Base-by-base conservation (phyloP, 2,113 vertebrate genomes). In the Perca schrenkii region DNA sequence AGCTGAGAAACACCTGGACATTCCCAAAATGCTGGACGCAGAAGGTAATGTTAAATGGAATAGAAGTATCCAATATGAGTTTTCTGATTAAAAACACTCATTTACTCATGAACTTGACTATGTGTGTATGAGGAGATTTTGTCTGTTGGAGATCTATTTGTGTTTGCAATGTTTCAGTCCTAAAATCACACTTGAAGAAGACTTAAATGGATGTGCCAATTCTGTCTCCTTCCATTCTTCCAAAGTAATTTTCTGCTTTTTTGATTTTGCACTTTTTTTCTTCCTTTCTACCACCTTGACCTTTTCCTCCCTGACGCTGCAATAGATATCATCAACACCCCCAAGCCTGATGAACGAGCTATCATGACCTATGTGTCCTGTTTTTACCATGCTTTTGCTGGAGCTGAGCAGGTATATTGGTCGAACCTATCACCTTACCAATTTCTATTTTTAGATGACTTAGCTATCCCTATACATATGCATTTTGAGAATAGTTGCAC, bases 331-430 rank as follows among this genome's bases (percentile, higher is more conserved):
- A 96, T 99, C 93, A 99, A 97, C 93, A 99, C 98, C 87, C 98
- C 98, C 75, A 99, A 99, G 93, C 98, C 98, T 0, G 98, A 99
- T 85, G 98, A 99, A 92, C 96, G 98, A 97, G 98, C 98, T 75
- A 98, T 99, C 94, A 99, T 99, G 98, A 99, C 98, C 86, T 99
- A 99, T 56, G 97, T 99, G 40, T 99, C 98, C 92, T 99, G 98
- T 94, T 99, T 99, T 95, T 99, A 99, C 92, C 98, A 99, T 78
- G 98, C 98, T 85, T 99, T 99, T 92, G 98, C 98, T 94, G 98
- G 98, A 94, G 98, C 98, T 65, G 98, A 99, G 94, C 98, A 99
- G 98, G 98, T 99, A 97, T 28, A 80, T 17, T 43, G 2, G 25
- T 28, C 22, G 8, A 68, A 74, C 19, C 31, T 36, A 21, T 46